Percentiles rank a stretch among this genome's conserved stretches.
Evolutionary conservation across 2,113 vertebrate genomes (phyloP).

Genomic region (Uria aalge): DNA sequence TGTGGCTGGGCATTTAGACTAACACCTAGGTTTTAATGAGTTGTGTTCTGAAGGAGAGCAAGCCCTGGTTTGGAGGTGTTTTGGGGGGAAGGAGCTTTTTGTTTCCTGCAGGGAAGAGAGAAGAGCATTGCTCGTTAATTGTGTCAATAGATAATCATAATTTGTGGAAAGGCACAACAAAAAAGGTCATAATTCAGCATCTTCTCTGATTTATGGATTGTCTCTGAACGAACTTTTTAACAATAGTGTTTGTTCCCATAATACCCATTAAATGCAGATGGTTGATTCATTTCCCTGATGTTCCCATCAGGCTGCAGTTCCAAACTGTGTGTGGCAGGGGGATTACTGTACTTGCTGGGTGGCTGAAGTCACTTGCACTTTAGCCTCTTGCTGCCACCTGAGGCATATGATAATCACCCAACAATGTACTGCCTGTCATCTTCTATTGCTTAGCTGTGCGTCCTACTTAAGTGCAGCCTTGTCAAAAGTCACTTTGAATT

Average conservation of each 20-base stretch:
- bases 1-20: background rate
- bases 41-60: background rate
- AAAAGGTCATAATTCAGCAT: background rate
- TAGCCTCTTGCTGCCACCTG: slow-evolving; percentile 26
- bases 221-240: background rate
- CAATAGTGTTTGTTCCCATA: background rate
- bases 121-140: background rate
- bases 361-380: background rate
- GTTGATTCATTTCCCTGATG: background rate
- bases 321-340: background rate
- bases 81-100: background rate
- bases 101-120: background rate
- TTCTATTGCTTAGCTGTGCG: background rate
- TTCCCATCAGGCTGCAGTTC: background rate
- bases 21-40: background rate
- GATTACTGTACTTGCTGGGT: background rate
- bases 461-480: background rate
- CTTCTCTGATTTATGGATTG: background rate
- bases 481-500: background rate
- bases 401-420: background rate
- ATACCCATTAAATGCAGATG: background rate
- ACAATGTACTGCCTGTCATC: background rate
- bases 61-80: background rate
- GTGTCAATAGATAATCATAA: background rate
- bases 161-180: background rate